These are phyloP conservation scores for Platypus cylindrus DNA, from an alignment of 2,888 invertebrate genomes.

Conservation along the genomic window DNA sequence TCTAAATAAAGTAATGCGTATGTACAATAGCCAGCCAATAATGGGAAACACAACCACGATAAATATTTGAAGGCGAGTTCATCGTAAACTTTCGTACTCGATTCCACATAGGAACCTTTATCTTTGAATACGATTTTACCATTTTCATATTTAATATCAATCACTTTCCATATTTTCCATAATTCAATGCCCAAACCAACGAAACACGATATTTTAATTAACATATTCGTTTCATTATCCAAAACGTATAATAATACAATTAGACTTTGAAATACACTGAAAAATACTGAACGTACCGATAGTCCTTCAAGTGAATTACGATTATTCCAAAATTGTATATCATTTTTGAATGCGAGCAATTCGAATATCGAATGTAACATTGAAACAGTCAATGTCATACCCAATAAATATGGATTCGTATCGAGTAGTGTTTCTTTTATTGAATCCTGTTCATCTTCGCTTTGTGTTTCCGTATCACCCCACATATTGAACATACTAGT, in stretches of 20 bases:
- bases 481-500: slow-evolving; percentile 62
- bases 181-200: slow-evolving; percentile 91
- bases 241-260: slow-evolving; percentile 92
- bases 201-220: slow-evolving; percentile 88
- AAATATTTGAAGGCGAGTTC: slow-evolving; percentile 91
- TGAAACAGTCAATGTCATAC: slow-evolving; percentile 81
- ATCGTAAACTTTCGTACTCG: slow-evolving; percentile 89
- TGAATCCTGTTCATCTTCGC: slow-evolving; percentile 80
- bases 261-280: slow-evolving; percentile 93
- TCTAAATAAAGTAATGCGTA: slow-evolving; percentile 93
- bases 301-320: slow-evolving; percentile 92
- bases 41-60: slow-evolving; percentile 91
- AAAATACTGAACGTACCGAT: slow-evolving; percentile 95
- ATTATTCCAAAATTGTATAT: slow-evolving; percentile 99
- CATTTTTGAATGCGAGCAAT: slow-evolving; percentile 97
- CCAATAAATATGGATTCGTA: slow-evolving; percentile 91
- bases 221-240: slow-evolving; percentile 96
- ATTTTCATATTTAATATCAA: slow-evolving; percentile 69
- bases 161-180: slow-evolving; percentile 97
- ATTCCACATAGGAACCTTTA: slow-evolving; percentile 93
- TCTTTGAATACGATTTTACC: slow-evolving; percentile 76
- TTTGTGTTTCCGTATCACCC: slow-evolving; percentile 55
- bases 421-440: slow-evolving; percentile 90
- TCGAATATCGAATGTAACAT: slow-evolving; percentile 96
- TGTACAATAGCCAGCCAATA: slow-evolving; percentile 83